Base-by-base conservation (phyloP, 2,888 invertebrate genomes). In the Cryptocephalus primarius region DNA sequence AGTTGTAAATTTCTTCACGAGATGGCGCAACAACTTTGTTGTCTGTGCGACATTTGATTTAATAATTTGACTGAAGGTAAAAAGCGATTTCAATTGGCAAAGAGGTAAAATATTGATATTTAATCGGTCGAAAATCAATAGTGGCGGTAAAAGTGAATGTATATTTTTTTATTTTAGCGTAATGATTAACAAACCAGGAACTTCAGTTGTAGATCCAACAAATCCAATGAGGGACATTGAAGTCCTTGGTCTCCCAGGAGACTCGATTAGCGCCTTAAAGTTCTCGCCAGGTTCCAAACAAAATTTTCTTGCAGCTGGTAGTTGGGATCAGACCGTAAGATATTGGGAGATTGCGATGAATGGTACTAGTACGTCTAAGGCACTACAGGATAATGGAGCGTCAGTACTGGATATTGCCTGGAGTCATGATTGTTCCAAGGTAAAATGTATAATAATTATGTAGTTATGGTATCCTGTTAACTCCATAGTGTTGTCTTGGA, bases 351-450 rank as follows among this genome's bases (percentile, higher is more conserved):
- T 95, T 9, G 92, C 91, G 62, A 80, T 83, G 50, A 80, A 83
- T 0, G 97, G 97, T 1, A 90, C 91, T 66, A 93, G 95, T 0
- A 85, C 92, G 44, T 95, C 96, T 4, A 99, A 96, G 69, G 94
- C 95, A 0, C 93, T 90, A 77, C 96, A 99, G 67, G 82, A 82
- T n/a, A 88, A 92, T 79, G 88, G 89, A 1, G 96, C 92, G 0
- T 96, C 97, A 0, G 83, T 97, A 33, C 73, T 99, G 10, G 96
- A 94, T 70, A 89, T 94, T 4, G 90, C 91, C 48, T 99, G 97
- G 97, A 90, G 90, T 63, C 96, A 96, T 73, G 88, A 70, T 58
- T 68, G 69, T 8, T 62, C 62, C 9, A 68, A 68, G 54, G 67
- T 67, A 36, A 36, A 22, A 22, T 22, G 12, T 11, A 36, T 6